phyloP scores from a whole-genome alignment of 1,140 invertebrate genomes.

The Drosophila nebulosa region DNA sequence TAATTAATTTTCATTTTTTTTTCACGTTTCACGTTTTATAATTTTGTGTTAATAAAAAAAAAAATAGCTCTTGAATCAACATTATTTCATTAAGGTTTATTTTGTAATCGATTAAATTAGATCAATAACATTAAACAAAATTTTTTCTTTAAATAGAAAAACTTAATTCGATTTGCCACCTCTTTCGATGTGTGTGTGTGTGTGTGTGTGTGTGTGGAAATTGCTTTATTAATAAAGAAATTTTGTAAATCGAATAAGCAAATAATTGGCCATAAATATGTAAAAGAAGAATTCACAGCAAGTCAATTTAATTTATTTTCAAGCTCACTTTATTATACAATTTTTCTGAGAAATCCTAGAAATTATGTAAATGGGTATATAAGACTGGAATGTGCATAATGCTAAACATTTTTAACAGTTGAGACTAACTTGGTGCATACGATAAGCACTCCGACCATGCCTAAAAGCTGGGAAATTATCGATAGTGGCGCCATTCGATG shows the following conservation, averaged over 20 bases:
- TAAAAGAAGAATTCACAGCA: not conserved
- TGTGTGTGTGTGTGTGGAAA: not conserved
- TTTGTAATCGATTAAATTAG: not conserved
- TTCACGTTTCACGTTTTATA: not conserved
- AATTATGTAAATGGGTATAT: no score
- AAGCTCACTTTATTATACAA: no score
- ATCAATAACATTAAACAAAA: not conserved
- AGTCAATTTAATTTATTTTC: no score
- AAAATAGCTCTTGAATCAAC: not conserved
- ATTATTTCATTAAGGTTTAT: not conserved
- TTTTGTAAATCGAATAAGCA: not conserved
- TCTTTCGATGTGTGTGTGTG: not conserved
- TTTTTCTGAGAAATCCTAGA: no score
- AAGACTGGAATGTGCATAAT: no score
- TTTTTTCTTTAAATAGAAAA: not conserved
- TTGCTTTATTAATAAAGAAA: constrained; percentile 2
- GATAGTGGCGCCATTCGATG: no score
- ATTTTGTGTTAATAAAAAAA: not conserved
- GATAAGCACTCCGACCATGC: no score
- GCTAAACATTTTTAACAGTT: no score
- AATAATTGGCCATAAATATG: not conserved
- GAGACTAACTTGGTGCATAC: no score
- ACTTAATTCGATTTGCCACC: not conserved
- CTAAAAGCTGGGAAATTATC: no score
- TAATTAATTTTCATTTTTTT: not conserved